These are phyloP conservation scores for Gnathonemus echidnorhynchus DNA, from an alignment of 2,113 vertebrate species.

Conservation along the genomic window DNA sequence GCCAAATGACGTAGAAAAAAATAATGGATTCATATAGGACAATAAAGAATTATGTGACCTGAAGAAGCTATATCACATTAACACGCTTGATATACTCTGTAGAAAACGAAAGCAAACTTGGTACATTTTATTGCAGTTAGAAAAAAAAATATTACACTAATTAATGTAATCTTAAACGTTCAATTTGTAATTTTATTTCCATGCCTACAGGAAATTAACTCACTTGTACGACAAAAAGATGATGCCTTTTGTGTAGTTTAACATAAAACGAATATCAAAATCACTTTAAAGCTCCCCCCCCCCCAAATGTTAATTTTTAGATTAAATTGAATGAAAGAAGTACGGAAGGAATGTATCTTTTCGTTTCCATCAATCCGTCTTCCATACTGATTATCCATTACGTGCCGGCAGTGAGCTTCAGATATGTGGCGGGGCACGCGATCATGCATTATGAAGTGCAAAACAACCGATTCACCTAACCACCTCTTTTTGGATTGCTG, in stretches of 20 bases:
- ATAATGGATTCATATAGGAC: not conserved
- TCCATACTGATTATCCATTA: not conserved
- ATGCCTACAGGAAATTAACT: not conserved
- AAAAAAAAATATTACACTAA: not conserved
- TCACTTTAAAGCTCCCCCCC: not conserved
- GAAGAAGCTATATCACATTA: not conserved
- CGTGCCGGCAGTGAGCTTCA: not conserved
- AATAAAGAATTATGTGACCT: not conserved
- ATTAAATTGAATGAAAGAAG: not conserved
- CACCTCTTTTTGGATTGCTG: not conserved
- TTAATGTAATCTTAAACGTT: not conserved
- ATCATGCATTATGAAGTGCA: not conserved
- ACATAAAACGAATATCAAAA: not conserved
- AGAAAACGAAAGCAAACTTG: not conserved
- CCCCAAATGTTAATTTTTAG: not conserved
- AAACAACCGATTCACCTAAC: not conserved
- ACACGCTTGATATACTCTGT: not conserved
- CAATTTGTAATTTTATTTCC: not conserved
- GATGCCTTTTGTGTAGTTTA: not conserved
- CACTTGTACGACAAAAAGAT: not conserved
- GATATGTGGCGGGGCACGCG: not conserved
- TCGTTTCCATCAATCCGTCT: not conserved
- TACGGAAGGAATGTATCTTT: not conserved
- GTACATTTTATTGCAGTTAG: not conserved
- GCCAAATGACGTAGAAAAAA: not conserved